phyloP scores from a whole-genome alignment of 2,888 invertebrate species.

The Deilephila porcellus region DNA sequence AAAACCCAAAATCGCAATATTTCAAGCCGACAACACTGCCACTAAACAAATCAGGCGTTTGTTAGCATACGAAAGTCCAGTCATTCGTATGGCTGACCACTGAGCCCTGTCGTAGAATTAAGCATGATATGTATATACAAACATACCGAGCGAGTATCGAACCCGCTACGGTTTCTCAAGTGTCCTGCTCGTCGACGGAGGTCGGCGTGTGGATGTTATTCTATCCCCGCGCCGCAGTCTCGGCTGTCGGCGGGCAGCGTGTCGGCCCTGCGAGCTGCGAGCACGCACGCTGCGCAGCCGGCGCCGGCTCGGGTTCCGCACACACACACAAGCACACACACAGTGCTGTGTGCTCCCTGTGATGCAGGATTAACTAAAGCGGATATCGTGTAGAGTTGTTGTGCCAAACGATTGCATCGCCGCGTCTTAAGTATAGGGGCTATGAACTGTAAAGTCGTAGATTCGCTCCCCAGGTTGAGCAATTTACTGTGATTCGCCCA shows the following conservation, averaged over 20 bases:
- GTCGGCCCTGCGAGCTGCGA: neutral
- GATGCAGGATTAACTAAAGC: constrained; percentile 7
- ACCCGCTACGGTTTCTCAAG: neutral
- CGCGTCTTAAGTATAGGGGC: too few species aligned
- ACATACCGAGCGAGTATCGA: neutral
- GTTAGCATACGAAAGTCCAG: too few species aligned
- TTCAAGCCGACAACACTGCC: too few species aligned
- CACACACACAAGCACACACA: neutral
- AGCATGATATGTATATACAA: too few species aligned
- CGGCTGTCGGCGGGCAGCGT: neutral
- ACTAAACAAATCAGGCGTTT: too few species aligned
- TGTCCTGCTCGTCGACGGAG: neutral
- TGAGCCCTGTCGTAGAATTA: too few species aligned
- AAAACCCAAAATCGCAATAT: too few species aligned
- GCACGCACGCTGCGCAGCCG: constrained; percentile 14
- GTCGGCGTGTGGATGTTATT: constrained; percentile 7
- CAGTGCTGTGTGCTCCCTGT: neutral
- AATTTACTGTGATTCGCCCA: too few species aligned
- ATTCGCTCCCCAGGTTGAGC: too few species aligned
- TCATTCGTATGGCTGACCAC: too few species aligned
- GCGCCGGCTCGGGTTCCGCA: constrained; percentile 23
- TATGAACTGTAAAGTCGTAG: too few species aligned
- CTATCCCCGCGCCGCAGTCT: constrained; percentile 11
- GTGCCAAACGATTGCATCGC: neutral
- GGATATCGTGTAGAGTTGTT: neutral